Evolutionary conservation across 2,797 vertebrate genomes (phyloP).

Genomic region (Sebastes elongatus): DNA sequence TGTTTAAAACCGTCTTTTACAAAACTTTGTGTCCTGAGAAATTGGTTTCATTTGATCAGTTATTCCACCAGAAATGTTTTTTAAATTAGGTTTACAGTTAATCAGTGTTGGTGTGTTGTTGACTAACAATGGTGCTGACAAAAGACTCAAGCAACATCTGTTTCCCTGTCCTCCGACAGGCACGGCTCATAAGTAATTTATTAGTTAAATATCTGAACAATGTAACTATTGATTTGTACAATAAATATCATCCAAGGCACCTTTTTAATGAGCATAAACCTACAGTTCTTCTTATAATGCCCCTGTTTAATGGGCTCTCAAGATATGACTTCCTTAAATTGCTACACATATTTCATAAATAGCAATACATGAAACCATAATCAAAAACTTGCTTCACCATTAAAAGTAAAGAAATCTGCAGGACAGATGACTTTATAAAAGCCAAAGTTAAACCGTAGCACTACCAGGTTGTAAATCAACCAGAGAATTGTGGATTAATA

Average conservation of each 20-base stretch:
- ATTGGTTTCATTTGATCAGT: background rate
- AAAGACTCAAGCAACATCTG: background rate
- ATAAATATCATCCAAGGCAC: slow-evolving; percentile 57
- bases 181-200: slow-evolving; percentile 21
- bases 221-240: slow-evolving; percentile 2
- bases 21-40: background rate
- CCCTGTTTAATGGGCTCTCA: background rate
- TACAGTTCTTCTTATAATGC: background rate
- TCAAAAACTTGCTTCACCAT: background rate
- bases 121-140: background rate
- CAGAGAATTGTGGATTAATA: background rate
- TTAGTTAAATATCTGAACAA: slow-evolving; percentile 25
- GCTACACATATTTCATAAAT: slow-evolving; percentile 25
- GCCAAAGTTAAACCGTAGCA: background rate
- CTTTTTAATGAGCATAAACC: slow-evolving; percentile 2
- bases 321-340: background rate
- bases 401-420: slow-evolving; percentile 17
- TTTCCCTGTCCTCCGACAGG: slow-evolving; percentile 1
- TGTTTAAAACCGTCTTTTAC: background rate
- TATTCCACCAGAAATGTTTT: background rate
- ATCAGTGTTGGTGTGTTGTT: background rate
- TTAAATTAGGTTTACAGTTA: background rate
- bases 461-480: slow-evolving; percentile 8
- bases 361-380: background rate
- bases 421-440: slow-evolving; percentile 58